Base-by-base conservation (phyloP, 1,140 invertebrate genomes). In the Pogonus chalceus region DNA sequence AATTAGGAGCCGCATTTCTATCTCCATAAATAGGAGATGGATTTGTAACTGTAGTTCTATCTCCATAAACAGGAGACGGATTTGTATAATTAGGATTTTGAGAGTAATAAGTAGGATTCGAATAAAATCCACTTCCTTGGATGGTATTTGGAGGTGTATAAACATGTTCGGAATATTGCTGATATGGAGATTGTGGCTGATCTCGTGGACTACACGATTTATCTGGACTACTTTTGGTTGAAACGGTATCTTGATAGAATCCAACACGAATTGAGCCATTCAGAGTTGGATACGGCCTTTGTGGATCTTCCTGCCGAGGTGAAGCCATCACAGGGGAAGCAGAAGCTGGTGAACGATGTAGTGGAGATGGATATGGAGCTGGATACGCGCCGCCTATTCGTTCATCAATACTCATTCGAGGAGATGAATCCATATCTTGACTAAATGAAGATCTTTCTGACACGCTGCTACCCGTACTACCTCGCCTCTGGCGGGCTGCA, bases 181-280 rank as follows among this genome's bases (percentile, higher is more conserved):
- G 72, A 69, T 81, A 82, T 16, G 76, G 73, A 14, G 79, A 77
- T n/a, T 71, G 72, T 1, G 77, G 76, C 56, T 73, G 79, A 57
- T 82, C 80, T 2, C 78, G 69, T 4, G 80, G 80, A 63, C 80
- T 83, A 62, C 80, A 82, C 59, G 80, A 83, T 64, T 84, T 85
- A 52, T 85, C 83, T 1, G 83, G 83, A 58, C 81, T 84, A 58
- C 80, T 83, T 69, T 83, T 82, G 1, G 80, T 79, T 47, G 80
- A 82, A 20, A 80, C 81, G 0, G 83, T 87, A 57, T 87, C 85
- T 51, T 88, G 84, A 66, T 88, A 88, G 63, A 88, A 88, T 2
- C 84, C 84, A 31, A 85, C 84, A 55, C 84, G 77, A 2, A 87
- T 82, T 18, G 84, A 79, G 1, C 83, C 84, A 66, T 84, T 85